Base-by-base conservation (phyloP, 2,113 vertebrate species). In the Gasterosteus aculeatus region DNA sequence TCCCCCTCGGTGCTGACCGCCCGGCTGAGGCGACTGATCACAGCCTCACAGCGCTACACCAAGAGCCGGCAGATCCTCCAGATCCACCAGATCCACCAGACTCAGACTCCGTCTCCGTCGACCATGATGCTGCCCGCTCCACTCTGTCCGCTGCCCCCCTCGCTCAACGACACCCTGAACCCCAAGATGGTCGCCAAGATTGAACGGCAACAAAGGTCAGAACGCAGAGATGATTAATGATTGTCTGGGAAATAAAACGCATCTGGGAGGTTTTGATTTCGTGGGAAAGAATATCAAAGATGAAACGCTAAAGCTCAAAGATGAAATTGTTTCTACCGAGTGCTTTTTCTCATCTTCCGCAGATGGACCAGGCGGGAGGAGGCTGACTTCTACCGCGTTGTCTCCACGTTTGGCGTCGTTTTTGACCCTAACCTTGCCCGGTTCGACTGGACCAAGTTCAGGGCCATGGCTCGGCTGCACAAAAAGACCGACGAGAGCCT, bases 361-460 rank as follows among this genome's bases (percentile, higher is more conserved):
- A 99, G 98, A 57, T 99, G 98, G 98, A 99, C 98, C 1, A 95
- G 98, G 88, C 95, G 98, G 88, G 98, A 99, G 90, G 98, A 99
- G 88, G 98, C 98, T 5, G 98, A 99, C 78, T 99, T 99, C 47
- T 99, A 99, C 80, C 94, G 98, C 38, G 98, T 99, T 2, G 98
- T 99, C 9, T 99, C 98, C 41, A 99, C 98, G 0, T 99, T 99
- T 81, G 98, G 98, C 15, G 97, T 99, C 1, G 97, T 99, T 57
- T 99, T 99, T 86, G 97, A 99, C 88, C 97, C 97, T 16, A 96
- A 94, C 66, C 92, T 96, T 54, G 95, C 95, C 6, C 92, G 94
- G 0, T 99, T 99, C 83, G 98, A 99, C 86, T 99, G 98, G 98
- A 98, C 97, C 85, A 99, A 99, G 89, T 99, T 99, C 86, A 92